Base-by-base conservation (phyloP, 2,888 invertebrate genomes). In the Bedellia somnulentella region DNA sequence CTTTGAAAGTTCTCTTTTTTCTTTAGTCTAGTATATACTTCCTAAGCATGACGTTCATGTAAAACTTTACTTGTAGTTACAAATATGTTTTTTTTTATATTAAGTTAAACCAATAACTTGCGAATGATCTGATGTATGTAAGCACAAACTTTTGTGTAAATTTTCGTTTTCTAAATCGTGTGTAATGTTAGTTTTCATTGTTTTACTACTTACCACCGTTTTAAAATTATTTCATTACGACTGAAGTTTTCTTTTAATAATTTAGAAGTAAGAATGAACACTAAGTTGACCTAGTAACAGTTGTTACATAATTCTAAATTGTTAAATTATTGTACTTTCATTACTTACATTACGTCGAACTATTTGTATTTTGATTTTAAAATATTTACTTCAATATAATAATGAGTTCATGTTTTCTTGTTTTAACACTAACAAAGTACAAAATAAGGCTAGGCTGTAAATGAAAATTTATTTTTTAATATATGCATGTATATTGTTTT, bases 1-100 rank as follows among this genome's bases (percentile, higher is more conserved):
- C 73, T 66, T 66, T 50, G 59, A 62, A 73, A 73, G 73, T 73
- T 73, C 73, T 43, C 52, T 60, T 49, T 52, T 49, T 55, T 53
- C 52, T 44, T 47, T 40, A 46, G 45, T 51, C 44, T 43, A 39
- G 41, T 52, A 52, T 53, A 52, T 70, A 70, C 71, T 71, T 71
- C 71, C 68, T 60, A 66, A 68, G 59, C 62, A 61, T 61, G 60
- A 49, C 41, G 50, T 49, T 59, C 59, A 57, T 67, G 63, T 60
- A 58, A 59, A 37, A 58, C 55, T 50, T 37, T 33, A 24, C 24
- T 35, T 11, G 6, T n/a, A n/a, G 3, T 8, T 8, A n/a, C n/a
- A n/a, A n/a, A n/a, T 22, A 24, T 12, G 24, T 18, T 28, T 17
- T 28, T 28, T 15, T n/a, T 17, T 17, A 29, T 9, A n/a, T n/a